These are phyloP conservation scores for Delphinapterus leucas DNA, from an alignment of 2,113 vertebrate species.

Conservation along the genomic window DNA sequence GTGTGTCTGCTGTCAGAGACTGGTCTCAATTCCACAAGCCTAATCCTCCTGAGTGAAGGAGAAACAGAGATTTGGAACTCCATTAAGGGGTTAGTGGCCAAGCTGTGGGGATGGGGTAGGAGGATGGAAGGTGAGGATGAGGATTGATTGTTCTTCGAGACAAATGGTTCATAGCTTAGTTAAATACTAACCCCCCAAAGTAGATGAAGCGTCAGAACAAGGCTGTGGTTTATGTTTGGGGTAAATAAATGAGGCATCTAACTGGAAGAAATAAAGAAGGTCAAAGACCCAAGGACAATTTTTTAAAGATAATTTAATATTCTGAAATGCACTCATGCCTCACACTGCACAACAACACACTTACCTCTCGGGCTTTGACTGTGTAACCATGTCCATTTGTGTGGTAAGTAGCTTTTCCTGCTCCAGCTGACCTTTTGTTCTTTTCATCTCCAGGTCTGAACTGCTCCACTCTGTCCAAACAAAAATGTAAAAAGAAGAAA, in stretches of 20 bases:
- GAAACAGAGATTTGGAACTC: background rate
- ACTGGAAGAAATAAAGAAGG: conserved; percentile 32
- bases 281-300: background rate
- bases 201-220: background rate
- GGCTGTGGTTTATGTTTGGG: conserved; percentile 12
- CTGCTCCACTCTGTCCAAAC: background rate
- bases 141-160: conserved; percentile 38
- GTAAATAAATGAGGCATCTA: conserved; percentile 38
- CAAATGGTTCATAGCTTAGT: background rate
- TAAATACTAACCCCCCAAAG: background rate
- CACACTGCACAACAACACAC: background rate
- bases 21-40: background rate
- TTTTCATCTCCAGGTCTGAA: background rate
- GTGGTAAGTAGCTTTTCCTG: background rate
- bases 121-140: background rate
- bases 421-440: conserved; percentile 5
- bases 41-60: background rate
- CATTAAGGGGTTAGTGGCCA: background rate
- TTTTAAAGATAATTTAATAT: background rate
- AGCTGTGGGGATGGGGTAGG: background rate
- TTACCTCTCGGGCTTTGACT: background rate
- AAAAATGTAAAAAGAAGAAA: conserved; percentile 40
- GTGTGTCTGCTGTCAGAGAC: background rate
- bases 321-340: conserved; percentile 15
- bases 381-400: background rate